Conservation (phyloP, 1,140 invertebrate genomes). For the Neodiprion fabricii region DNA sequence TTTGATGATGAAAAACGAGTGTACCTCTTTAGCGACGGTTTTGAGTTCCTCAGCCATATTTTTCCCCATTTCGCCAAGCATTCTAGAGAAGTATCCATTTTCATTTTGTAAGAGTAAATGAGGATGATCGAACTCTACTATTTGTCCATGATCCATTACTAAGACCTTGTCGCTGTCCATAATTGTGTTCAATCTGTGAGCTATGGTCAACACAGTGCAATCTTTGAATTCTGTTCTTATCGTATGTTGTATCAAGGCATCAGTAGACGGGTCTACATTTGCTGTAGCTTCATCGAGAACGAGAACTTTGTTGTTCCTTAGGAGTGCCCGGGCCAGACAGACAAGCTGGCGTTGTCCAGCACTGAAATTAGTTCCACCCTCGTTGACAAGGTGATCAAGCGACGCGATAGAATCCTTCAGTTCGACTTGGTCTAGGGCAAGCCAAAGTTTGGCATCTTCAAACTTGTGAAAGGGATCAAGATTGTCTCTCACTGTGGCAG, state of each 20-base stretch:
- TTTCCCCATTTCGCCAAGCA: conserved; percentile 62
- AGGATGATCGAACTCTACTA: conserved; percentile 70
- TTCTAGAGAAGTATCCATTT: conserved; percentile 50
- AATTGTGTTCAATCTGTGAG: conserved; percentile 80
- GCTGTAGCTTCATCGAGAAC: conserved; percentile 70
- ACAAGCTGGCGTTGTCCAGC: conserved; percentile 66
- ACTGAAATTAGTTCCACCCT: conserved; percentile 61
- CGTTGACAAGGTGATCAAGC: conserved; percentile 32
- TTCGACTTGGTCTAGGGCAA: conserved; percentile 69
- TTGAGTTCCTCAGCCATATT: conserved; percentile 50
- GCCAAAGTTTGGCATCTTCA: conserved; percentile 45
- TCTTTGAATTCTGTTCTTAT: conserved; percentile 62
- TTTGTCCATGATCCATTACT: conserved; percentile 71
- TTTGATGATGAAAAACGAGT: too few relatives aligned
- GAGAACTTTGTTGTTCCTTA: conserved; percentile 65
- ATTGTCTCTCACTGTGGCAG: conserved; percentile 67
- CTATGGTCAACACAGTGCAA: conserved; percentile 71
- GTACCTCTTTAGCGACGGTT: conserved; percentile 55
- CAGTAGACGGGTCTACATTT: conserved; percentile 65
- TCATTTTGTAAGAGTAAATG: conserved; percentile 60
- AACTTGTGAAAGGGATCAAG: conserved; percentile 69
- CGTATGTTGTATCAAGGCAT: conserved; percentile 59
- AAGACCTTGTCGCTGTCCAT: conserved; percentile 67
- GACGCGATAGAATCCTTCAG: conserved; percentile 50
- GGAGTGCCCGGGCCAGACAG: conserved; percentile 64